A percentile compares a stretch with the other conserved stretches of the same genome.
phyloP scores from a whole-genome alignment of 1,140 invertebrate genomes.

The Aradophagus sp. region DNA sequence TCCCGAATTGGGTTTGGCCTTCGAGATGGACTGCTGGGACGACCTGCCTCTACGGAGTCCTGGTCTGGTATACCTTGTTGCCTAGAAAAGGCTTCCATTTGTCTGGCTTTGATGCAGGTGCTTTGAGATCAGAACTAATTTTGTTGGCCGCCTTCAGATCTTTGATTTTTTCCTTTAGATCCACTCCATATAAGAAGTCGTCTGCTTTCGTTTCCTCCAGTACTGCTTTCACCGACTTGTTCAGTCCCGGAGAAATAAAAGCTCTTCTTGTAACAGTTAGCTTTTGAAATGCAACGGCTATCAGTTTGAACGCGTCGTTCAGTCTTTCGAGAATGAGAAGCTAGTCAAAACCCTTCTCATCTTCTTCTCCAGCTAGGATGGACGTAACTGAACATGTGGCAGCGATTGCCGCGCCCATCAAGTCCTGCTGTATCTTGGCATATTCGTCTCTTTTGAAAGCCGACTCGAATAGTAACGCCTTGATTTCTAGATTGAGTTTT shows the following conservation, averaged over 20 bases:
- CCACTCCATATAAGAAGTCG: conserved; percentile 37
- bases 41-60: background rate
- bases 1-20: conserved; percentile 7
- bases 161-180: conserved; percentile 45
- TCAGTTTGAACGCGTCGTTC: conserved; percentile 32
- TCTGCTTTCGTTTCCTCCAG: conserved; percentile 35
- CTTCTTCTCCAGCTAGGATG: background rate
- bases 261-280: conserved; percentile 30
- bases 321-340: conserved; percentile 24
- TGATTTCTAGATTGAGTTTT: conserved; percentile 11
- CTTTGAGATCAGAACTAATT: conserved; percentile 31
- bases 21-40: background rate
- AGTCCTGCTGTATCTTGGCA: conserved; percentile 4
- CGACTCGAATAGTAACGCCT: conserved; percentile 11
- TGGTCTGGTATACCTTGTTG: conserved; percentile 1
- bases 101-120: background rate
- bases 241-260: conserved; percentile 36
- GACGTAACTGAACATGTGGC: conserved; percentile 1
- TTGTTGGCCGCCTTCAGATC: conserved; percentile 32
- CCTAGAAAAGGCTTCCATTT: conserved; percentile 24
- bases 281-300: conserved; percentile 13
- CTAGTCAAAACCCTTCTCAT: conserved; percentile 34
- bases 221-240: conserved; percentile 17
- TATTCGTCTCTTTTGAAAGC: conserved; percentile 23
- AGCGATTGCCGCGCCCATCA: conserved; percentile 2